These are phyloP conservation scores for Meles meles DNA, from an alignment of 2,113 vertebrate species.

Conservation along the genomic window DNA sequence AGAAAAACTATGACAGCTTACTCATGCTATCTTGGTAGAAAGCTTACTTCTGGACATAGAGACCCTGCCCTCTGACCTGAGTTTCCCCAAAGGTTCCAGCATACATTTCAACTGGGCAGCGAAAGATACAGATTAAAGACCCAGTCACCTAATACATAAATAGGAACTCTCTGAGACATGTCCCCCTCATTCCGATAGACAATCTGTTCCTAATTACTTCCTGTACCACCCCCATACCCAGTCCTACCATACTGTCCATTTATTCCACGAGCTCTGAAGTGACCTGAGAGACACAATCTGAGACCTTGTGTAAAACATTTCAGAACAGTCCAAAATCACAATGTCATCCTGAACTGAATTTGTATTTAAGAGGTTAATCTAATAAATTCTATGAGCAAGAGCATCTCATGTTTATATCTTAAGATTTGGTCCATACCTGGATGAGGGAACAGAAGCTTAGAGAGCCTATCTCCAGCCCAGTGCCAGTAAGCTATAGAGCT, in stretches of 20 bases:
- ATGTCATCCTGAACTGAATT: not conserved
- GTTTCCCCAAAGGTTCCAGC: not conserved
- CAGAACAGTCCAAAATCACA: not conserved
- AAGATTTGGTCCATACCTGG: not conserved
- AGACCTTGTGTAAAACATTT: not conserved
- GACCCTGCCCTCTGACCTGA: not conserved
- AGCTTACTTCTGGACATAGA: not conserved
- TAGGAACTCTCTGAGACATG: not conserved
- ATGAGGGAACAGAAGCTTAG: not conserved
- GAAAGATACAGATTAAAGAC: not conserved
- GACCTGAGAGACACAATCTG: not conserved
- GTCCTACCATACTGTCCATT: not conserved
- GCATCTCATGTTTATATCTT: not conserved
- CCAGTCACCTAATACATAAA: not conserved
- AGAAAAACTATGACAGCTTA: slow-evolving; percentile 18
- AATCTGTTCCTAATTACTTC: not conserved
- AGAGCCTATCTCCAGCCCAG: not conserved
- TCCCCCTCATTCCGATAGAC: no score
- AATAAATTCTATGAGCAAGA: not conserved
- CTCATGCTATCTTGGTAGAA: not conserved
- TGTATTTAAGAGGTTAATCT: not conserved
- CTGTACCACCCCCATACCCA: fast-evolving
- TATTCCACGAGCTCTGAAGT: not conserved
- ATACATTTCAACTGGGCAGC: not conserved
- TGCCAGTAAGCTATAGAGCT: not conserved